Evolutionary conservation across 2,888 invertebrate species (phyloP).

Genomic region (Selenia dentaria): DNA sequence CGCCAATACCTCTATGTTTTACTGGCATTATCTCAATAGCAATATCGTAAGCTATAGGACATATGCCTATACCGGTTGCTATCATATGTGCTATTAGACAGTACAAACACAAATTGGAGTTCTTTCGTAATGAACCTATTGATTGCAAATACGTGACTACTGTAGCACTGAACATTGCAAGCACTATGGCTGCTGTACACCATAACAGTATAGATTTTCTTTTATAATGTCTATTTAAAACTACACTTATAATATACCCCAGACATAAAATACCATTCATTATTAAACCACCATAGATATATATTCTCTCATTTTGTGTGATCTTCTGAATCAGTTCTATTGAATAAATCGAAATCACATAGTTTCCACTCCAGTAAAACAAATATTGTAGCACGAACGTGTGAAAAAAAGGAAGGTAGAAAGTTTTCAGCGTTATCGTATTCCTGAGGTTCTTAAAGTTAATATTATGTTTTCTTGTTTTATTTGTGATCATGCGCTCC

Average conservation of each 20-base stretch:
- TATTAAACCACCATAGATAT: constrained; percentile 11
- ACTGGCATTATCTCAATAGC: too few species aligned
- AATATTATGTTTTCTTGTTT: not conserved
- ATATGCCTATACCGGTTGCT: constrained; percentile 15
- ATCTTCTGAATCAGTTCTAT: constrained; percentile 8
- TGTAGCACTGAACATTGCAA: constrained; percentile 4
- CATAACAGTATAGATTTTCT: constrained; percentile 13
- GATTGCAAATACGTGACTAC: constrained; percentile 16
- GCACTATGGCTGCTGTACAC: not conserved
- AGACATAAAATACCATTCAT: constrained; percentile 10
- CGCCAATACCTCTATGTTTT: constrained; percentile 27
- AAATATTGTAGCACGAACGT: not conserved
- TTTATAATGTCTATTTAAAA: constrained; percentile 1
- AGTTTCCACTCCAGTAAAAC: constrained; percentile 4
- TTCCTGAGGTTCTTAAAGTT: not conserved
- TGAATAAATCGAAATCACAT: constrained; percentile 5
- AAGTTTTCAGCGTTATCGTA: not conserved
- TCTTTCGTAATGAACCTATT: constrained; percentile 7
- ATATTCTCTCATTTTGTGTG: constrained; percentile 10
- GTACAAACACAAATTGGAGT: constrained; percentile 20
- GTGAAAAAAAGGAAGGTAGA: not conserved
- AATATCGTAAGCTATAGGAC: constrained; percentile 13
- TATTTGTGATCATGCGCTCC: constrained; percentile 1
- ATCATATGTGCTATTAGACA: constrained; percentile 20
- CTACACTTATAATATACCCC: constrained; percentile 1